Evolutionary conservation across 2,797 vertebrate genomes (phyloP).

Genomic region (Ctenochaetus hawaiiensis): DNA sequence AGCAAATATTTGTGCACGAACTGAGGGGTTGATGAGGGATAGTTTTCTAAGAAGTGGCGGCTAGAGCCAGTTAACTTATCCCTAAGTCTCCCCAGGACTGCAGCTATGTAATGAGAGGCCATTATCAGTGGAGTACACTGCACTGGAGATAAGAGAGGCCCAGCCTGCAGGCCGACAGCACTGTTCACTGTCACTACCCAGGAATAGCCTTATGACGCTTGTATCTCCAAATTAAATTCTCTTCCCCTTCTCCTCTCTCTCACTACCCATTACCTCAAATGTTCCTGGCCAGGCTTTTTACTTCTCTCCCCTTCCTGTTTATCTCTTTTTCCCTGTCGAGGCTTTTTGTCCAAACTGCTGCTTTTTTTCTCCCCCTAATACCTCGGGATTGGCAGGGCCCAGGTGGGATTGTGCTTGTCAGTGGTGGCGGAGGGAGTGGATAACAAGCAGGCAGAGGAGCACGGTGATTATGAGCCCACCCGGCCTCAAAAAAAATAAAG

Average conservation of each 20-base stretch:
- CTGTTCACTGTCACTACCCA: slow-evolving; percentile 47
- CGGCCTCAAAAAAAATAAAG: slow-evolving; percentile 34
- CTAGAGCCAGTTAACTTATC: slow-evolving; percentile 45
- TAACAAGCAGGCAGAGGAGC: slow-evolving; percentile 56
- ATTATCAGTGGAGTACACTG: slow-evolving; percentile 67
- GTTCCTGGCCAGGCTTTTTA: slow-evolving; percentile 30
- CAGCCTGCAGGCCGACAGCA: slow-evolving; percentile 33
- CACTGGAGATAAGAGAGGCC: slow-evolving; percentile 64
- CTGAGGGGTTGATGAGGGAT: slow-evolving; percentile 11
- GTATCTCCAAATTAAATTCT: slow-evolving; percentile 61
- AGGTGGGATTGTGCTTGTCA: slow-evolving; percentile 60
- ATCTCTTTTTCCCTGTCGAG: slow-evolving; percentile 28
- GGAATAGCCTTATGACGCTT: slow-evolving; percentile 63
- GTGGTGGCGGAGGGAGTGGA: slow-evolving; percentile 34
- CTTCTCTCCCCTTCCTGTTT: slow-evolving; percentile 33
- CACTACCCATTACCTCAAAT: slow-evolving; percentile 60
- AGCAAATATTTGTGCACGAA: neutral
- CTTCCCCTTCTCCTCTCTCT: slow-evolving; percentile 43
- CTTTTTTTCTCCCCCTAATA: neutral
- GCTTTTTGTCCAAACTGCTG: slow-evolving; percentile 16
- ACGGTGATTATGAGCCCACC: slow-evolving; percentile 52
- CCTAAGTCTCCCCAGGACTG: slow-evolving; percentile 52
- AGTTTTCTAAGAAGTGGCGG: slow-evolving; percentile 46
- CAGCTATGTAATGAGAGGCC: slow-evolving; percentile 71
- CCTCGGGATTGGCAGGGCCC: slow-evolving; percentile 41